A percentile compares a stretch with the other conserved stretches of the same genome.
Evolutionary conservation across 2,888 invertebrate genomes (phyloP).

Genomic region (Tenthredo distinguenda): DNA sequence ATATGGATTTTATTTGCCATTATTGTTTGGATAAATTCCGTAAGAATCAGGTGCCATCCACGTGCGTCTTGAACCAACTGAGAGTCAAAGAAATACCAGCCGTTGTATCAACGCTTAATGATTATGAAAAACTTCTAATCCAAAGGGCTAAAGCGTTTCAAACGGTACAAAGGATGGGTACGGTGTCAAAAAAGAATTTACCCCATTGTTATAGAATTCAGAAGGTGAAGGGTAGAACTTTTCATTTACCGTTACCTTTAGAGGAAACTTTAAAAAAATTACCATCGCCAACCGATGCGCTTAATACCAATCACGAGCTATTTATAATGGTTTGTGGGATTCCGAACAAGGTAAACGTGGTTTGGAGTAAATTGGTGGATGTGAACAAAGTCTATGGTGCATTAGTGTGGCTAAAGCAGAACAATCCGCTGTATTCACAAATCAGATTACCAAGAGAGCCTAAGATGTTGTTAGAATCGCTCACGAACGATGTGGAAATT

Average conservation of each 20-base stretch:
- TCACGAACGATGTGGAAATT: constrained; percentile 51
- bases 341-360: constrained; percentile 46
- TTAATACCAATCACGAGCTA: too few relatives aligned
- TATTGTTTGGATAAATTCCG: constrained; percentile 55
- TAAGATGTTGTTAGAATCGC: constrained; percentile 53
- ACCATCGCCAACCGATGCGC: constrained; percentile 58
- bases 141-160: constrained; percentile 59
- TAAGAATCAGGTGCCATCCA: constrained; percentile 61
- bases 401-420: constrained; percentile 64
- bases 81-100: neutral
- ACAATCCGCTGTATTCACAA: constrained; percentile 64
- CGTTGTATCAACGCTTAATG: neutral
- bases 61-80: constrained; percentile 64
- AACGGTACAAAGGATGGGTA: constrained; percentile 65
- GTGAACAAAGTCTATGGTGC: constrained; percentile 66
- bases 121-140: constrained; percentile 59
- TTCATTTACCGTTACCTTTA: constrained; percentile 70
- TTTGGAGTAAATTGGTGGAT: neutral
- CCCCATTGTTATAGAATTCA: constrained; percentile 60
- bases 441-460: constrained; percentile 61
- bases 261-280: constrained; percentile 70
- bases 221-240: constrained; percentile 65
- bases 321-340: constrained; percentile 40
- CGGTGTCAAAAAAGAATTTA: constrained; percentile 67
- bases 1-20: neutral